Evolutionary conservation across 2,888 invertebrate species (phyloP).

Genomic region (Tenthredo scrophulariae): DNA sequence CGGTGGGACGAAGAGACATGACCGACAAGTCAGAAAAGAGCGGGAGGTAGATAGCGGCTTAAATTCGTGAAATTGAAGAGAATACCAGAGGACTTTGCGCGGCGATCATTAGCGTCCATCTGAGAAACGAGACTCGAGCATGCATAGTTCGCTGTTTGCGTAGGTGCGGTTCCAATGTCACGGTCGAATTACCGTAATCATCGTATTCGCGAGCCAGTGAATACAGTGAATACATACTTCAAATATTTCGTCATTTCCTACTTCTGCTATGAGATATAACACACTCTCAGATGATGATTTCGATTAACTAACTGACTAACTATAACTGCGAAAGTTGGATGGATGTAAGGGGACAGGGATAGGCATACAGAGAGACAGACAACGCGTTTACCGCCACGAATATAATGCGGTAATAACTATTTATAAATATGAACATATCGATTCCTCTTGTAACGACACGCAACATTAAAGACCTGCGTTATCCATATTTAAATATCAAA

Average conservation of each 20-base stretch:
- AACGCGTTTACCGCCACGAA: background rate
- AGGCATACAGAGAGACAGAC: background rate
- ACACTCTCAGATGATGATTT: constrained; percentile 6
- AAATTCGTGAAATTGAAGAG: background rate
- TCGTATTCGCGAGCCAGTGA: constrained; percentile 14
- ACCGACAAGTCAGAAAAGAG: background rate
- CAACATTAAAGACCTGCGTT: background rate
- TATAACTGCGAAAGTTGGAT: background rate
- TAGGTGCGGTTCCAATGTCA: constrained; percentile 52
- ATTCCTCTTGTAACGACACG: background rate
- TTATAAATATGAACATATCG: constrained; percentile 44
- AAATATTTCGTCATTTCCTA: constrained; percentile 61
- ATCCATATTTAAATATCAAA: background rate
- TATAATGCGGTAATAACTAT: constrained; percentile 31
- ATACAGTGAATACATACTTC: background rate
- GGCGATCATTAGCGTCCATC: background rate
- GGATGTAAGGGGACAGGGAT: background rate
- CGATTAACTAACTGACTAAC: constrained; percentile 9
- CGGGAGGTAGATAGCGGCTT: background rate
- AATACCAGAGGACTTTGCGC: background rate
- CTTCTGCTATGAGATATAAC: background rate
- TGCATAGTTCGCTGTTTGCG: background rate
- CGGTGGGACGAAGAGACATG: background rate
- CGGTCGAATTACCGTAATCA: constrained; percentile 52
- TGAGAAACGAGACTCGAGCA: background rate